Base-by-base conservation (phyloP, 1,140 invertebrate species). In the Leptinotarsa undecemlineata region DNA sequence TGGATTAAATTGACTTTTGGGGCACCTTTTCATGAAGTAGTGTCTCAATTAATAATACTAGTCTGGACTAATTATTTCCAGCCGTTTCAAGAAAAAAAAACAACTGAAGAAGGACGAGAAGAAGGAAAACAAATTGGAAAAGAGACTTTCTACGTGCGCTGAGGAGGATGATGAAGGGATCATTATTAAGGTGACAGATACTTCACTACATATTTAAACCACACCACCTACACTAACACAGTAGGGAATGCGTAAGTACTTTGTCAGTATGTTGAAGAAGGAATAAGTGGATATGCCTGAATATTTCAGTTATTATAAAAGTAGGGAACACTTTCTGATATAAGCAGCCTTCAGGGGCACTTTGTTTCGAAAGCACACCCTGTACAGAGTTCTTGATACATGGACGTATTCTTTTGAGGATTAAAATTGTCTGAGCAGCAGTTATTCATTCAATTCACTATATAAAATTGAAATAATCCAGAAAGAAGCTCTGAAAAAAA, bases 161-260 rank as follows among this genome's bases (percentile, higher is more conserved):
- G 89, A 90, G 83, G 88, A 89, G 77, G 87, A 88, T 78, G 88
- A 90, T 73, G 88, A 84, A 73, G 85, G 85, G 3, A 84, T 85
- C 19, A 86, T 85, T 14, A 83, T 87, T 78, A 89, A 89, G 88
- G 88, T 89, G 86, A 88, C 86, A 84, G 83, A 84, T 48, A 76
- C 74, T 66, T 73, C 76, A 64, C 69, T 82, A 76, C 79, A 83
- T 77, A 68, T 83, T 63, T 82, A 79, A 79, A 57, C n/a, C 17
- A 57, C 51, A 57, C n/a, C 15, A 17, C n/a, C 51, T 19, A 57
- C 51, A 57, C 51, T n/a, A 57, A 57, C 51, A 57, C 51, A 57
- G 13, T 19, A 57, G n/a, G 51, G 6, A 57, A 57, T 57, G 51
- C 51, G 51, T 57, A 57, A 57, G 51, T 57, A 57, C 51, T 6